These are phyloP conservation scores for Oryzias curvinotus DNA, from an alignment of 2,113 vertebrate genomes.

Conservation along the genomic window DNA sequence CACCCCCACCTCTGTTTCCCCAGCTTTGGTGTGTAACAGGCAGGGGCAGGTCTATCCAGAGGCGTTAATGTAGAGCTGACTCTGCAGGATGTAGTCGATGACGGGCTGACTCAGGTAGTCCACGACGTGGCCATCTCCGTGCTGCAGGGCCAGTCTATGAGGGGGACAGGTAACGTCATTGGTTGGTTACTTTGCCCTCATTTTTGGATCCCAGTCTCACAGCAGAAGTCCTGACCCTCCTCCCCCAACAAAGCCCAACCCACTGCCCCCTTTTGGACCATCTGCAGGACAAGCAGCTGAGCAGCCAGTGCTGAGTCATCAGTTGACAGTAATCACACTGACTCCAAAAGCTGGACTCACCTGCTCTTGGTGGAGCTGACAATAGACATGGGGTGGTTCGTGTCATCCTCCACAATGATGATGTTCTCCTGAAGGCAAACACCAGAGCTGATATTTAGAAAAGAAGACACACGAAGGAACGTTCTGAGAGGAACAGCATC, in stretches of 20 bases:
- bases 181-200: too few species aligned
- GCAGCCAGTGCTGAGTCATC: too few species aligned
- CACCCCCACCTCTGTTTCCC: background rate
- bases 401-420: slow-evolving; percentile 87
- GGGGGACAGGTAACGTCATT: background rate
- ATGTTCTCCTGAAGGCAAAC: slow-evolving; percentile 86
- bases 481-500: too few species aligned
- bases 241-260: too few species aligned
- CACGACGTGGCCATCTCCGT: slow-evolving; percentile 94
- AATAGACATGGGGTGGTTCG: slow-evolving; percentile 90
- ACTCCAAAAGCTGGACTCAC: slow-evolving; percentile 63
- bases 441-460: background rate
- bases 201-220: too few species aligned
- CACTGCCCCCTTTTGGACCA: too few species aligned
- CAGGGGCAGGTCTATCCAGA: slow-evolving; percentile 80
- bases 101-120: slow-evolving; percentile 96
- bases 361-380: slow-evolving; percentile 99
- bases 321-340: too few species aligned
- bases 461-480: too few species aligned
- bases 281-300: too few species aligned
- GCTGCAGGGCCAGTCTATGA: slow-evolving; percentile 93
- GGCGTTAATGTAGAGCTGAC: slow-evolving; percentile 96
- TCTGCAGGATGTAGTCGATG: slow-evolving; percentile 99
- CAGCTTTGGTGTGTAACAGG: slow-evolving; percentile 20
- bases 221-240: too few species aligned